Evolutionary conservation across 2,113 vertebrate genomes (phyloP), one percentile per base, ranked within the genome.

Genomic region (Thamnaconus septentrionalis): DNA sequence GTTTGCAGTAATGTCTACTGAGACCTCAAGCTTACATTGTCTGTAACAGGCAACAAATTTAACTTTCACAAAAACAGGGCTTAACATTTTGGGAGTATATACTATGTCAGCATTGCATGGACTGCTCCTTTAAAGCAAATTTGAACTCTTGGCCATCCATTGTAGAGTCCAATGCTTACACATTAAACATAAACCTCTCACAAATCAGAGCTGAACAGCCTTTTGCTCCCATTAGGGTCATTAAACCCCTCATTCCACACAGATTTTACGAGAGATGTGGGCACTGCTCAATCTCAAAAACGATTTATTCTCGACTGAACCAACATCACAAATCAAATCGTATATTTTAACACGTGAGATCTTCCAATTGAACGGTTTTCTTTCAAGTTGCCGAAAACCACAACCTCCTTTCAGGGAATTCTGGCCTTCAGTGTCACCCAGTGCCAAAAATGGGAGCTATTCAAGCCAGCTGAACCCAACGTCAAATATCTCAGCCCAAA

Each of bases 401-500:
- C 65, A 76, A 69, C 69, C 64, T 71, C 66, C 53, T 72, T 68
- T 60, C 18, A 75, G 59, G 69, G 64, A 74, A 70, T 63, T 81
- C 66, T 82, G 78, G 73, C 44, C 75, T 62, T 56, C 46, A 1
- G 61, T 68, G 62, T 73, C 63, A 73, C 47, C 76, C 73, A 67
- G 66, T 64, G 70, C 78, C 76, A 82, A 62, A 78, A 79, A 71
- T 42, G 66, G 81, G 69, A 73, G 67, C 67, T 71, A 78, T 83
- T 79, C 76, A 59, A 86, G 70, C 63, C 63, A 74, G 80, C 61
- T 73, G 70, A 59, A 80, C 39, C 65, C 51, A 11, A 71, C 46
- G 73, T 88, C 83, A 87, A 87, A 81, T 58, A 80, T 58, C 75
- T 62, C 41, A 54, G 55, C 71, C 78, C 64, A 83, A 86, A 87